phyloP scores from a whole-genome alignment of 2,888 invertebrate species.

The Apomyelois bistriatella region DNA sequence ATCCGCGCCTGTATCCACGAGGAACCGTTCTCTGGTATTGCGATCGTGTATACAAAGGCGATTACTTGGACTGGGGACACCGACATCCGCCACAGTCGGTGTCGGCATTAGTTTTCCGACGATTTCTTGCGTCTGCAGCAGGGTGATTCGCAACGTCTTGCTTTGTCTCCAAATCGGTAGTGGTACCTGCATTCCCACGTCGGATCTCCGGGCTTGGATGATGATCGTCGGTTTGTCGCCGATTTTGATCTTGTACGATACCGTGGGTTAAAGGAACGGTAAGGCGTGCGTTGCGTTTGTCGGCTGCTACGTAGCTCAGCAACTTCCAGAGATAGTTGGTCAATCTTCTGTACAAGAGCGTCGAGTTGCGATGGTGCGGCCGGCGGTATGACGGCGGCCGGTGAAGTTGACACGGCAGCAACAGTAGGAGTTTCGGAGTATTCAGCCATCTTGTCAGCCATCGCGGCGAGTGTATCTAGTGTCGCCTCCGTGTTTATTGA shows the following conservation, averaged over 20 bases:
- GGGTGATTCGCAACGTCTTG: conserved; percentile 16
- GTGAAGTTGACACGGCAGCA: too few relatives aligned
- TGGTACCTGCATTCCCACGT: conserved; percentile 19
- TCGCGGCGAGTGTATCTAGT: background rate
- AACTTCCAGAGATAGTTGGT: background rate
- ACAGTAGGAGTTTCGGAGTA: background rate
- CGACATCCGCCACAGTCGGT: conserved; percentile 22
- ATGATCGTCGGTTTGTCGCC: background rate
- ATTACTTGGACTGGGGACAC: conserved; percentile 12
- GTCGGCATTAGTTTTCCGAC: conserved; percentile 15
- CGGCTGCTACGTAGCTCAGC: background rate
- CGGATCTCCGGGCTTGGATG: background rate
- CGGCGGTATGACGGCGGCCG: too few relatives aligned
- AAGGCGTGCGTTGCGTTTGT: background rate
- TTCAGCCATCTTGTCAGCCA: background rate
- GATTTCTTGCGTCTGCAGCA: conserved; percentile 13
- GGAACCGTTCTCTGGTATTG: conserved; percentile 16
- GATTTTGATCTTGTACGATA: background rate
- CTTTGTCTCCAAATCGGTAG: conserved; percentile 15
- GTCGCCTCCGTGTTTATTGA: background rate
- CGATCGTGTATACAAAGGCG: conserved; percentile 22
- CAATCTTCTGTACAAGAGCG: too few relatives aligned
- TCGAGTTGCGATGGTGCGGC: too few relatives aligned
- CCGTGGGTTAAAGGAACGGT: too few relatives aligned
- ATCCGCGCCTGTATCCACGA: conserved; percentile 21